Evolutionary conservation across 1,140 invertebrate species (phyloP).

Genomic region (Subanguina moxae): DNA sequence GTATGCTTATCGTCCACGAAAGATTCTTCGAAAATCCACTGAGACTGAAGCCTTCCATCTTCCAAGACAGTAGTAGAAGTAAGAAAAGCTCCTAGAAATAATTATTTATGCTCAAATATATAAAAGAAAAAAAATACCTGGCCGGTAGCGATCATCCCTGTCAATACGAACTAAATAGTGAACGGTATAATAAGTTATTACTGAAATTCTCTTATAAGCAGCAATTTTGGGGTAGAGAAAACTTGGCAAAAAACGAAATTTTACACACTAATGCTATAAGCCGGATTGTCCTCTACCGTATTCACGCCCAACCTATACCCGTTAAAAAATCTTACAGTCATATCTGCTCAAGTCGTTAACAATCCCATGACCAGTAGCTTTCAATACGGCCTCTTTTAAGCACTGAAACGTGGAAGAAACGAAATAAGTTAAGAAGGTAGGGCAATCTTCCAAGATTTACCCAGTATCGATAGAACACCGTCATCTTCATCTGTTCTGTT

Average conservation of each 20-base stretch:
- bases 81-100: conserved; percentile 50
- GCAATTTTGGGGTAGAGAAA: no score
- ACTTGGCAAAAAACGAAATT: no score
- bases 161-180: conserved; percentile 55
- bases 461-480: conserved; percentile 58
- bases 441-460: conserved; percentile 21
- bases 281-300: no score
- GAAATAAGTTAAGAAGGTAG: conserved; percentile 4
- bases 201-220: no score
- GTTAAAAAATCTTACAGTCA: conserved; percentile 32
- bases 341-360: conserved; percentile 51
- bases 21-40: conserved; percentile 58
- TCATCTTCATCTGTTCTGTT: conserved; percentile 60
- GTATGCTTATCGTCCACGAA: conserved; percentile 55
- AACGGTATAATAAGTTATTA: no score
- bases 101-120: neutral
- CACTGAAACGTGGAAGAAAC: conserved; percentile 58
- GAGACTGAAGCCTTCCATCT: conserved; percentile 45
- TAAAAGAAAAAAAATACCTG: neutral
- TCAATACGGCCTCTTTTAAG: conserved; percentile 56
- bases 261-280: no score
- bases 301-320: no score
- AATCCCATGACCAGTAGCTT: conserved; percentile 57
- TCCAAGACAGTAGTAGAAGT: conserved; percentile 52
- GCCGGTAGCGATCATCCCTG: conserved; percentile 42